Evolutionary conservation across 2,113 vertebrate species (phyloP), one percentile per base, ranked within the genome.

Genomic region (Neogale vison): DNA sequence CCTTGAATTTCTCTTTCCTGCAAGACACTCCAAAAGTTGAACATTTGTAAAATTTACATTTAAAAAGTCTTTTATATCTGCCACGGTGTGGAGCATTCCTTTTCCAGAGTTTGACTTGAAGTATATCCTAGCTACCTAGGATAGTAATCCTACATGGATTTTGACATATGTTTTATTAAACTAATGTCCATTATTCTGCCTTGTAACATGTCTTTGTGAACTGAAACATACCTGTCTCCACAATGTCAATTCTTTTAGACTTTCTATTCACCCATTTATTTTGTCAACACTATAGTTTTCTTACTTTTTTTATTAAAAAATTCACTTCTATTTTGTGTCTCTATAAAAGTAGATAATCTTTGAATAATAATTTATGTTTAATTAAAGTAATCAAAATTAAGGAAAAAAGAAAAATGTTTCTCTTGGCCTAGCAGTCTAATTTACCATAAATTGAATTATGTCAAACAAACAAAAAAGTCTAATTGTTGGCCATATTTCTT

Each of bases 1-100:
- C 65, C 95, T 59, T 92, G 84, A 92, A 76, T 88, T 95, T 90
- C 31, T 83, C 50, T 96, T 93, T 97, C 47, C 82, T 94, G 24
- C 42, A 88, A 96, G 47, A 84, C 95, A 12, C 34, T 86, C 17
- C n/a, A 86, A 52, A 31, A 45, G 39, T 81, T 97, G 42, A 93
- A 88, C 12, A 93, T 76, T 71, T 81, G 3, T 17, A 96, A 57
- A 94, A 85, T 92, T 92, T 59, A 45, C 82, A 23, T 57, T 59
- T 72, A 57, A 91, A 76, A 96, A 50, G 20, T 42, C 59, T 52
- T 88, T 77, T 29, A 21, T 45, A 90, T 82, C 52, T 55, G n/a
- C 17, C 67, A 61, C 21, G 81, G 29, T 85, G 20, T 65, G 31
- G 1, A 92, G 31, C n/a, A 45, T 74, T 9, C 47, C 24, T 88